Conservation (phyloP, 2,113 vertebrate genomes). For the Petrocephalus zakoni region DNA sequence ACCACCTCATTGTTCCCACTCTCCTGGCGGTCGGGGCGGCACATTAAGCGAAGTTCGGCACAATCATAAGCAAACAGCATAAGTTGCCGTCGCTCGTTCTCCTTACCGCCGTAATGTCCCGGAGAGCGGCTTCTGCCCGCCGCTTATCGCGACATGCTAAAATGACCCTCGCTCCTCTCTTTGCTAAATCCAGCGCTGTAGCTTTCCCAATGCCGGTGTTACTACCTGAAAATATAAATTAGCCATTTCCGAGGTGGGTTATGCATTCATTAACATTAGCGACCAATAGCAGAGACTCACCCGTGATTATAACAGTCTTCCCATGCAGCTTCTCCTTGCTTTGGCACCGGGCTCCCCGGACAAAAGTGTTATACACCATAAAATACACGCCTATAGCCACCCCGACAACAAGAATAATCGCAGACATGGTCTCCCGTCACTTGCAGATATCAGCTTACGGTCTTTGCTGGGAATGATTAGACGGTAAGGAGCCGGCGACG, state of each 20-base stretch:
- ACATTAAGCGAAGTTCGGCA: neutral
- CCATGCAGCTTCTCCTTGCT: slow-evolving; percentile 55
- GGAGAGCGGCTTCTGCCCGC: slow-evolving; percentile 62
- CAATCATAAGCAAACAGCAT: neutral
- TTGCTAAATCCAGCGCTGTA: slow-evolving; percentile 72
- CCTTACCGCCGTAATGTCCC: slow-evolving; percentile 68
- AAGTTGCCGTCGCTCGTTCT: neutral
- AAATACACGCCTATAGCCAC: slow-evolving; percentile 50
- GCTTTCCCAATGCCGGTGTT: slow-evolving; percentile 77
- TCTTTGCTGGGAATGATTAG: neutral
- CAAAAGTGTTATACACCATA: slow-evolving; percentile 45
- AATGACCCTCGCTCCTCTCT: slow-evolving; percentile 77
- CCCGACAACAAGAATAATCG: slow-evolving; percentile 35
- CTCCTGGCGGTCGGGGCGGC: slow-evolving; percentile 42
- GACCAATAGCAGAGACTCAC: slow-evolving; percentile 48
- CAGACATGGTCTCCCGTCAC: slow-evolving; percentile 31
- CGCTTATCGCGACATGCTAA: slow-evolving; percentile 66
- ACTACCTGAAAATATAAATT: slow-evolving; percentile 56
- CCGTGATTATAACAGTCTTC: slow-evolving; percentile 75
- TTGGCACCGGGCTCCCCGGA: slow-evolving; percentile 47
- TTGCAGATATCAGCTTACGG: neutral
- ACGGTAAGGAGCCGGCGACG: neutral
- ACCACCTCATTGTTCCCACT: slow-evolving; percentile 69
- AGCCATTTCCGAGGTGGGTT: neutral
- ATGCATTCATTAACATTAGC: neutral